Evolutionary conservation across 2,888 invertebrate genomes (phyloP).

Genomic region (Drosophila hamatofila): DNA sequence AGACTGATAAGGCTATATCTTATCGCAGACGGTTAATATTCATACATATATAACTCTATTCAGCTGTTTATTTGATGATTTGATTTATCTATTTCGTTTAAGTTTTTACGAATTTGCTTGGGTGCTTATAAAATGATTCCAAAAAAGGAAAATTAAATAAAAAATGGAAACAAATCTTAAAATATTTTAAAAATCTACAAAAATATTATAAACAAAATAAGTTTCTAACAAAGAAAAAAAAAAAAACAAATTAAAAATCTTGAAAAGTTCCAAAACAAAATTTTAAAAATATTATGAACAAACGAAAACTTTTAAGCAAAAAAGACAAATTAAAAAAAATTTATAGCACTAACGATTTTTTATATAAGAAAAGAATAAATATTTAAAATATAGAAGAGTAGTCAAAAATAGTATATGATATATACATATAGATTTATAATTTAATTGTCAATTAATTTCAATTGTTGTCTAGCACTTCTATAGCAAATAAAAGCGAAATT

Average conservation of each 20-base stretch:
- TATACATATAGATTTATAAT: neutral
- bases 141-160: neutral
- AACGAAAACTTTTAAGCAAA: too few species aligned
- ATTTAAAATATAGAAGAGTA: neutral
- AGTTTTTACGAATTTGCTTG: neutral
- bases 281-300: neutral
- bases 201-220: too few species aligned
- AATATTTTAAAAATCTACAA: neutral
- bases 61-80: constrained; percentile 8
- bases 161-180: too few species aligned
- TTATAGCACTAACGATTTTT: neutral
- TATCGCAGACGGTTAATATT: neutral
- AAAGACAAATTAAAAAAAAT: neutral
- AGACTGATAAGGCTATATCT: neutral
- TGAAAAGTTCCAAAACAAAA: neutral
- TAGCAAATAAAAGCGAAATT: neutral
- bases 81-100: neutral
- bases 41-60: constrained; percentile 15
- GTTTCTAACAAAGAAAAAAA: too few species aligned
- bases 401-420: neutral
- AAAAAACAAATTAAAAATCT: neutral
- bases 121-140: neutral
- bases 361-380: neutral
- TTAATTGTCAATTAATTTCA: neutral
- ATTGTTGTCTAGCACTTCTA: neutral